phyloP scores from a whole-genome alignment of 2,888 invertebrate genomes.

The Cepaea hortensis region DNA sequence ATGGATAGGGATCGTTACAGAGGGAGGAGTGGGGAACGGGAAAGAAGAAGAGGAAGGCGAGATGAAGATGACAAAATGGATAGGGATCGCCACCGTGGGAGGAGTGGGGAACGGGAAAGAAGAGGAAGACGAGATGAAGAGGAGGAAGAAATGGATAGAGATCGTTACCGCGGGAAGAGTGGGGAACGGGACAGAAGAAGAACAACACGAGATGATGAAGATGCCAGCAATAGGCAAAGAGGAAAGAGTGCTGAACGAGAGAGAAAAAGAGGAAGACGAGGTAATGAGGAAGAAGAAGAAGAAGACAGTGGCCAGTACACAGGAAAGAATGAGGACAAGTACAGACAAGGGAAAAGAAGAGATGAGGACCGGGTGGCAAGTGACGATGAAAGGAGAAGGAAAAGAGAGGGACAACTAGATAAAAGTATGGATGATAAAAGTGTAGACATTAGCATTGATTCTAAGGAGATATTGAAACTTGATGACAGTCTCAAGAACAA shows the following conservation, averaged over 20 bases:
- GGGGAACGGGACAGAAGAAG: not conserved
- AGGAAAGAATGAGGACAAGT: slow-evolving; percentile 2
- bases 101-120: not conserved
- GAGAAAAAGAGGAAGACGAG: not conserved
- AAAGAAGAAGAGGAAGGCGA: not conserved
- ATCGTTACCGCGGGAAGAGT: not conserved
- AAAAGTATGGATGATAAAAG: not conserved
- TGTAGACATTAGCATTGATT: not conserved
- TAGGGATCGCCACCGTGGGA: not conserved
- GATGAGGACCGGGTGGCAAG: not conserved
- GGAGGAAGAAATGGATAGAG: not conserved
- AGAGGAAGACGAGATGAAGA: not conserved
- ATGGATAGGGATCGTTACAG: not conserved
- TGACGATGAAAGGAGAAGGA: not conserved
- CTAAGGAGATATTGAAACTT: not conserved
- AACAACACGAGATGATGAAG: not conserved
- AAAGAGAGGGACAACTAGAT: not conserved
- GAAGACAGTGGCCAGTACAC: not conserved
- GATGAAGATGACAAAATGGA: not conserved
- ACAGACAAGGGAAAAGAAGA: not conserved
- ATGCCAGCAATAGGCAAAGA: not conserved
- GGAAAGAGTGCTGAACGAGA: not conserved
- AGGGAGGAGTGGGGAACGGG: not conserved
- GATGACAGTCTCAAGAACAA: not conserved
- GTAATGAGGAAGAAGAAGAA: not conserved